Evolutionary conservation across 2,113 vertebrate genomes (phyloP).

Genomic region (Xenopus borealis): DNA sequence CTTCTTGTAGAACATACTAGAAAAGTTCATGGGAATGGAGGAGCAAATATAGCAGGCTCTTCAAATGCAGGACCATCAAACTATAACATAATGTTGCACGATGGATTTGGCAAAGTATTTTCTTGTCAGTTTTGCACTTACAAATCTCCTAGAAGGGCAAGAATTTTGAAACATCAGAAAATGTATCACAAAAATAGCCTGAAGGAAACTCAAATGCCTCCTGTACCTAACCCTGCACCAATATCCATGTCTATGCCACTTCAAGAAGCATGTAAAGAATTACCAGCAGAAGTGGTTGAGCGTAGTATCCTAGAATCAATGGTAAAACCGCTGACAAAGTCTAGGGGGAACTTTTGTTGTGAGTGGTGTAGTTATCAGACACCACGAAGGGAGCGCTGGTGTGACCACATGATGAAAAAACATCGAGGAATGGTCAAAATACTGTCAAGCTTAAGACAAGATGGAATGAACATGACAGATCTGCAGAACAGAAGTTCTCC

Average conservation of each 20-base stretch:
- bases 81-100: conserved; percentile 82
- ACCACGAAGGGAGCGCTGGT: conserved; percentile 85
- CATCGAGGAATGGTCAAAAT: conserved; percentile 95
- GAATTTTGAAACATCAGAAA: conserved; percentile 91
- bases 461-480: conserved; percentile 68
- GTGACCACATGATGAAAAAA: conserved; percentile 93
- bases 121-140: conserved; percentile 94
- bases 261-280: conserved; percentile 74
- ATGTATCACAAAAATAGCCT: conserved; percentile 85
- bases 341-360: conserved; percentile 86
- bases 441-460: conserved; percentile 75
- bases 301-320: conserved; percentile 82
- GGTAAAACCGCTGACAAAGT: conserved; percentile 79
- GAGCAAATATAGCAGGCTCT: conserved; percentile 63
- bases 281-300: conserved; percentile 74
- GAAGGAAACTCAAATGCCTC: conserved; percentile 65
- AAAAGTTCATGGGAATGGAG: conserved; percentile 84
- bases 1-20: conserved; percentile 91
- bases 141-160: conserved; percentile 86
- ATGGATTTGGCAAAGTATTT: conserved; percentile 88
- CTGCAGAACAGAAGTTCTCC: conserved; percentile 70
- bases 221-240: conserved; percentile 62
- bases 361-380: conserved; percentile 97
- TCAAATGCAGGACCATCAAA: conserved; percentile 66
- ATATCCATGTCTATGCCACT: conserved; percentile 66